Conservation (phyloP, 1,140 invertebrate genomes). For the Pectinophora gossypiella region DNA sequence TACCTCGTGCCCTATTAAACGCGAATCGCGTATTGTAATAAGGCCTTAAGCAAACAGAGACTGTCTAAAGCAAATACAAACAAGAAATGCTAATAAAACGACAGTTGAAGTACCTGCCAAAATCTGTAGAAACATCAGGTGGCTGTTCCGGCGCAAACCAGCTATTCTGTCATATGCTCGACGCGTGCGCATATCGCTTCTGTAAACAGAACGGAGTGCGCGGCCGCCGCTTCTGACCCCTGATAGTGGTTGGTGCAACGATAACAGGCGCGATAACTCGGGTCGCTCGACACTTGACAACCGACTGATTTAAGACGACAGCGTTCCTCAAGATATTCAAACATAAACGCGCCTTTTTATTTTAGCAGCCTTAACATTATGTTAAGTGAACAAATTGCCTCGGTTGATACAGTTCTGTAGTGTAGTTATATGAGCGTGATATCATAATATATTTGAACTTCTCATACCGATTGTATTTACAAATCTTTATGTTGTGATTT, state of each 20-base stretch:
- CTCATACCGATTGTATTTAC: too few relatives aligned
- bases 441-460: too few relatives aligned
- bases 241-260: constrained; percentile 18
- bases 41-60: too few relatives aligned
- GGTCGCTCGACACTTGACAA: neutral
- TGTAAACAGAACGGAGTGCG: constrained; percentile 36
- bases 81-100: too few relatives aligned
- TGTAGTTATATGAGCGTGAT: too few relatives aligned
- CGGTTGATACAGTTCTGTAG: neutral
- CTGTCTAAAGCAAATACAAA: too few relatives aligned
- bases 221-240: constrained; percentile 37
- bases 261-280: neutral
- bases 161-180: constrained; percentile 38
- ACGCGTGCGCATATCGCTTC: constrained; percentile 39
- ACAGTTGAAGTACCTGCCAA: too few relatives aligned
- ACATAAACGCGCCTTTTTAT: neutral
- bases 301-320: constrained; percentile 1
- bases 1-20: too few relatives aligned
- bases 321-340: neutral
- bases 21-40: too few relatives aligned
- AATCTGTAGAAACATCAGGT: too few relatives aligned
- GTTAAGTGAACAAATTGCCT: neutral
- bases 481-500: too few relatives aligned
- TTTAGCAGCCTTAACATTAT: neutral
- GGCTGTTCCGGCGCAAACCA: constrained; percentile 4